Base-by-base conservation (phyloP, 2,797 vertebrate genomes). In the Cottoperca gobio region DNA sequence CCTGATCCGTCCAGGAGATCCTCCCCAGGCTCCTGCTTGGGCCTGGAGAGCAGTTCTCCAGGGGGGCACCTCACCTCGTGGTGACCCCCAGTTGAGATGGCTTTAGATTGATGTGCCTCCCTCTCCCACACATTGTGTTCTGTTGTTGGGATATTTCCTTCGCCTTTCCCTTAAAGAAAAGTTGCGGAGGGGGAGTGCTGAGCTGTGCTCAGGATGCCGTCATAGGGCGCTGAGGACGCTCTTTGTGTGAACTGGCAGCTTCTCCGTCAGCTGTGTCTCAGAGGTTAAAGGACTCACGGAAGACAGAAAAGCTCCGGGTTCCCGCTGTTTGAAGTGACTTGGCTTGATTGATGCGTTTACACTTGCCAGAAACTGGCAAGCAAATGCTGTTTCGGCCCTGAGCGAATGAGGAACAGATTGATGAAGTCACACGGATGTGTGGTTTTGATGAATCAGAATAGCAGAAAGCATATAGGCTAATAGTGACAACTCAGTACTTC, bases 221-320 rank as follows among this genome's bases (percentile, higher is more conserved):
- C 88, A 88, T 72, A 62, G 75, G 83, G 71, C 80, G 69, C 84
- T 88, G 86, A 91, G 86, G 84, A 86, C 24, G 39, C 86, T 83
- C 83, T 91, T 93, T 92, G 91, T 94, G 84, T 76, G 82, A 87
- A 81, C 83, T 82, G 85, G 84, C 87, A 81, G 87, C 81, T 74
- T 81, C 84, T 85, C 85, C 53, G 42, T 91, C 88, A 90, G 86
- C 87, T 88, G 77, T 81, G 86, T 64, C 77, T 69, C 49, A 48
- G 81, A 76, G 88, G 90, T 89, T 76, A 91, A 86, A 90, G 90
- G 83, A 72, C 83, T 64, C 58, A 10, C 9, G 26, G 68, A 28
- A 83, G 69, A 80, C 70, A 65, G 70, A 81, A 69, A 45, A 58
- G 68, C 65, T 69, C 57, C 48, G 79, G 58, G 72, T 78, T 87